Conservation (phyloP, 2,113 vertebrate genomes). For the Clarias magur region DNA sequence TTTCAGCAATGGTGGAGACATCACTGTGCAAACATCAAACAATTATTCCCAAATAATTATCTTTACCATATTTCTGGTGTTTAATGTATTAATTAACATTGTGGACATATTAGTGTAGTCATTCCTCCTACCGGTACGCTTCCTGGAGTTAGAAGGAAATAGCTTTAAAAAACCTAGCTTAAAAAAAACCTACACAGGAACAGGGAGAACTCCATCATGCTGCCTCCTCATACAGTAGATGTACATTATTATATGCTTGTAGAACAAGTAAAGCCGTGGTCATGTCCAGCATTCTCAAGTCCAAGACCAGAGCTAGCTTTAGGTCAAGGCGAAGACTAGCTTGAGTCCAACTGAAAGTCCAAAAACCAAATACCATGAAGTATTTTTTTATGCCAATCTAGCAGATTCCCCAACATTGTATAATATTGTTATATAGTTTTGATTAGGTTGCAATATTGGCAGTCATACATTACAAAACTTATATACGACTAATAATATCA, state of each 20-base stretch:
- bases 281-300: not conserved
- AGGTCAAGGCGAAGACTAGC: not conserved
- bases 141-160: not conserved
- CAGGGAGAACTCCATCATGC: not conserved
- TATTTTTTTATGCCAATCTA: no score
- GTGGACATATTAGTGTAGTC: not conserved
- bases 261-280: not conserved
- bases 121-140: not conserved
- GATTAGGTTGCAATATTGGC: not conserved
- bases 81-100: not conserved
- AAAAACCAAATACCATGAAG: not conserved
- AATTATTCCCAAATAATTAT: not conserved
- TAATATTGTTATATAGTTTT: no score
- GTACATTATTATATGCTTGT: not conserved
- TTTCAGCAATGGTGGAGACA: not conserved
- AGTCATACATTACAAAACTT: no score
- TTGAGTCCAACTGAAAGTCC: no score
- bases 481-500: no score
- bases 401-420: no score
- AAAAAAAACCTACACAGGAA: not conserved
- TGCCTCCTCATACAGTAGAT: not conserved
- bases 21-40: not conserved
- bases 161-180: no score
- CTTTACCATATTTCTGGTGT: not conserved
- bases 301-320: not conserved